These are phyloP conservation scores for Pterocles gutturalis DNA, from an alignment of 2,113 vertebrate genomes.

Conservation along the genomic window DNA sequence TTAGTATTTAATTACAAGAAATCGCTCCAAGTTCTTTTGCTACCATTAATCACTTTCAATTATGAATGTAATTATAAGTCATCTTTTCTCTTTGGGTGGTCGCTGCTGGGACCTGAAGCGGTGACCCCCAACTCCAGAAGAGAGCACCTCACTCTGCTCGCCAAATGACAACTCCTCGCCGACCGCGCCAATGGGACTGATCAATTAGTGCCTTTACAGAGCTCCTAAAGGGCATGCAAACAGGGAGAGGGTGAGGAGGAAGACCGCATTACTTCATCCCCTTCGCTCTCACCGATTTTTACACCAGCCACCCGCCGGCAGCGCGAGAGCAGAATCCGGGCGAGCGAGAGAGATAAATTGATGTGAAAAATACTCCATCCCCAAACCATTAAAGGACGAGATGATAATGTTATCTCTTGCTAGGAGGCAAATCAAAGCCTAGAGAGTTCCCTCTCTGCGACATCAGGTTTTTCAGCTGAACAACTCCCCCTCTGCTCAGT, in stretches of 20 bases:
- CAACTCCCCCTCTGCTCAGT: too few relatives aligned
- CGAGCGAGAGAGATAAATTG: background rate
- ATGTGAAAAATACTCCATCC: background rate
- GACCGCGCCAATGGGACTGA: background rate
- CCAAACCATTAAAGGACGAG: background rate
- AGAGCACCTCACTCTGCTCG: background rate
- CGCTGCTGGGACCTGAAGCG: conserved; percentile 18
- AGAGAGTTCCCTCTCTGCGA: background rate
- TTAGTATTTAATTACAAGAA: conserved; percentile 75
- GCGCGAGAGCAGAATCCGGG: background rate
- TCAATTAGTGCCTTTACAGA: background rate
- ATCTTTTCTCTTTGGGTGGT: conserved; percentile 72
- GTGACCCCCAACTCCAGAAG: background rate
- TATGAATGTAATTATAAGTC: conserved; percentile 71
- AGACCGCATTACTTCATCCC: background rate
- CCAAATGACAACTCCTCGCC: background rate
- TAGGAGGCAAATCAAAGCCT: conserved; percentile 17
- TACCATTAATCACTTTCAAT: conserved; percentile 77
- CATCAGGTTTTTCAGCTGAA: background rate
- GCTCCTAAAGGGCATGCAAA: background rate
- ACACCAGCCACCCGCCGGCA: background rate
- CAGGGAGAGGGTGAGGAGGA: background rate
- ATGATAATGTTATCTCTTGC: background rate
- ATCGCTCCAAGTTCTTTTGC: conserved; percentile 74
- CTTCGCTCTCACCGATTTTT: accelerated